Base-by-base conservation (phyloP, 2,113 vertebrate genomes). In the Scalopus aquaticus region DNA sequence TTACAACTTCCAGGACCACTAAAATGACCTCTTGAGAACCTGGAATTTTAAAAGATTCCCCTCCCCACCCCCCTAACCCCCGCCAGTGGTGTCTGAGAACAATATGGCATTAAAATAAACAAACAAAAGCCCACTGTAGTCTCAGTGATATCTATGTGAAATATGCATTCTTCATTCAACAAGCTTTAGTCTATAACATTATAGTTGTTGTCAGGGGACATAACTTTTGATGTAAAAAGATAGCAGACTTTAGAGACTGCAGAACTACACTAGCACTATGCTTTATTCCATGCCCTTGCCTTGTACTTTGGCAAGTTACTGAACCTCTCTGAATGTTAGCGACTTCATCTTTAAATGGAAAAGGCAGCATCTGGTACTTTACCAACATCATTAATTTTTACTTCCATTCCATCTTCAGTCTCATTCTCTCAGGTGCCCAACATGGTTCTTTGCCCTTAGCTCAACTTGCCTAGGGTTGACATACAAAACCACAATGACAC, bases 21-120 rank as follows among this genome's bases (percentile, higher is more conserved):
- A 51, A 79, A 67, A 87, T 94, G 65, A 94, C 90, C 39, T 96
- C 77, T 62, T 69, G 62, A 92, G 16, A 67, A 88, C 67, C 51
- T 92, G 87, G 58, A 91, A 92, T 86, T 95, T 93, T 82, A 70
- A 82, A 72, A 93, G 44, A 86, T 72, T 83, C 70, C 69, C 64
- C 20, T 51, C n/a, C n/a, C n/a, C 46, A 49, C 46, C 46, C 19
- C 49, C 51, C 51, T 19, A 11, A 7, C 46, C 67, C n/a, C n/a
- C n/a, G n/a, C n/a, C 44, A 82, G 9, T 76, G 64, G 94, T 91
- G 42, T n/a, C 28, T 30, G 46, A 82, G 58, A 44, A 88, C 39
- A 86, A n/a, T 62, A 58, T 54, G 54, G 46, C 24, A 91, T 16
- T 82, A 85, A 93, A 93, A 82, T 35, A 80, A 93, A 69, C n/a